Conservation (phyloP, 1,140 invertebrate genomes). For the Temnothorax curvispinosus region DNA sequence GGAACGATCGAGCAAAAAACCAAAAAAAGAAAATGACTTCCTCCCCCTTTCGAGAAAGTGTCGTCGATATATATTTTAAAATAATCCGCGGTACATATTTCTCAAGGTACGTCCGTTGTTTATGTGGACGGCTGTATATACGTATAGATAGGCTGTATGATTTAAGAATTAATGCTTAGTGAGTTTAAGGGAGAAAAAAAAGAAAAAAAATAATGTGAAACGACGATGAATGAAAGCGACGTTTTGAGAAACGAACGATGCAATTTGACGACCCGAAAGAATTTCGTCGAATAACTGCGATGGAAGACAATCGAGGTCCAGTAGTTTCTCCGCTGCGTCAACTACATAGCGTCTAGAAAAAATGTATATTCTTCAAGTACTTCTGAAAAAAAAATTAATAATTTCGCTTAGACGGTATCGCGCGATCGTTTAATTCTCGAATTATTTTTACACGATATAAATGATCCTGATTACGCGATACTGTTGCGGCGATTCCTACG, state of each 20-base stretch:
- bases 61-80: constrained; percentile 3
- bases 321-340: neutral
- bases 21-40: constrained; percentile 19
- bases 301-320: neutral
- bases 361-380: neutral
- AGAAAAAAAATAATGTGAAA: neutral
- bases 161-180: constrained; percentile 61
- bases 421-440: neutral
- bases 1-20: constrained; percentile 35
- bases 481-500: neutral
- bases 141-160: constrained; percentile 60
- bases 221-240: neutral
- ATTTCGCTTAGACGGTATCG: neutral
- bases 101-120: neutral
- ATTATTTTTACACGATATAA: constrained; percentile 19
- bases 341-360: neutral
- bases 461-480: neutral
- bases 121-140: constrained; percentile 61
- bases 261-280: neutral
- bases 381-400: neutral
- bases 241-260: neutral
- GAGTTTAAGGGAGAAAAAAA: constrained; percentile 36
- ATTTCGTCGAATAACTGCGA: constrained; percentile 17
- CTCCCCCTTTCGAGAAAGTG: constrained; percentile 18
- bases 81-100: constrained; percentile 21